Conservation (phyloP, 2,113 vertebrate genomes). For the Seriola dumerili region DNA sequence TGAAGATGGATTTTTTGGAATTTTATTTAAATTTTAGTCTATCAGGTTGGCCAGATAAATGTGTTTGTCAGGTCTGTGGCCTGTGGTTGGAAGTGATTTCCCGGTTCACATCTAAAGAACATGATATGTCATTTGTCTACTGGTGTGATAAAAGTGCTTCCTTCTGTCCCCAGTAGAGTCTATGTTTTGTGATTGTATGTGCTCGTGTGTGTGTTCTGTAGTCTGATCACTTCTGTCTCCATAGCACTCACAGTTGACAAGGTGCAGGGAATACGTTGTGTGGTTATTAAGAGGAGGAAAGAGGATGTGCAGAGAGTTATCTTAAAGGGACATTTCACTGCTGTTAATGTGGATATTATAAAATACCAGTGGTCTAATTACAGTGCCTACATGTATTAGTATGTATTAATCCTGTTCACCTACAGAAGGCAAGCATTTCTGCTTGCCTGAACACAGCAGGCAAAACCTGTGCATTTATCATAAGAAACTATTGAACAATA, state of each 20-base stretch:
- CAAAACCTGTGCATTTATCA: background rate
- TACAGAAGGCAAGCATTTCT: background rate
- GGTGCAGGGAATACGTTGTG: background rate
- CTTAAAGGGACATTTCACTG: constrained; percentile 50
- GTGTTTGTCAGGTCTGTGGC: background rate
- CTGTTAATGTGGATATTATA: background rate
- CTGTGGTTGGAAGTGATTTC: background rate
- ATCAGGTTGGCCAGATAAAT: background rate
- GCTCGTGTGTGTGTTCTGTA: background rate
- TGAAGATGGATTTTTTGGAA: background rate
- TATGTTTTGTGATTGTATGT: constrained; percentile 7
- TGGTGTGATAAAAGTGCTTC: constrained; percentile 39
- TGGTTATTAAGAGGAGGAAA: constrained; percentile 1
- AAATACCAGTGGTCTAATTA: background rate
- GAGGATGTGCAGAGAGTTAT: background rate
- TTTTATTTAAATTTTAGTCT: background rate
- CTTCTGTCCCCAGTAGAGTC: constrained; percentile 64
- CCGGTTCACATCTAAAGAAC: background rate
- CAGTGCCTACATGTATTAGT: background rate
- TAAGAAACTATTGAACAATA: too few relatives aligned
- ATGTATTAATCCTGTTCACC: background rate
- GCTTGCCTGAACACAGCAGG: background rate
- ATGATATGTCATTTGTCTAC: background rate
- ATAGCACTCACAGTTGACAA: background rate
- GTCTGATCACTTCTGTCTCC: background rate